Base-by-base conservation (phyloP, 2,888 invertebrate genomes). In the Agrotis exclamationis region DNA sequence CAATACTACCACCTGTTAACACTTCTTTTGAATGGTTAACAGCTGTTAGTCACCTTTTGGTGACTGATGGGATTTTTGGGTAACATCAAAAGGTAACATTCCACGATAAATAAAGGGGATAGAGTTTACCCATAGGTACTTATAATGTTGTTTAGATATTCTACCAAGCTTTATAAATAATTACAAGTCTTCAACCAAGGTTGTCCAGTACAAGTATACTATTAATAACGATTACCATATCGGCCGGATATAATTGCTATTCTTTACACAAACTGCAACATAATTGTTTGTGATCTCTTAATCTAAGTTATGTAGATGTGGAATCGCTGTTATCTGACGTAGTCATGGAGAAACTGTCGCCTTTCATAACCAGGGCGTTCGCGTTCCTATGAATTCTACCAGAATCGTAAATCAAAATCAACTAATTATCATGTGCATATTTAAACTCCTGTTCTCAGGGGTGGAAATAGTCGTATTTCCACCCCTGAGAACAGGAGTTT, bases 131-230 rank as follows among this genome's bases (percentile, higher is more conserved):
- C 45, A 7, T 39, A 18, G 14, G 4, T 9, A 39, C 39, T 39
- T 39, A 11, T 70, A 44, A 33, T 54, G 47, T 16, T 24, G 33
- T 51, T 57, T 53, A 59, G 58, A 54, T 63, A 73, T 59, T 20
- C 53, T 28, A 45, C 28, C 13, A 58, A 54, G 45, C 58, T 48
- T 28, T 59, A 79, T 63, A 79, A 72, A 80, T 74, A 74, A 67
- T 63, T 54, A 62, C 28, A 72, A 64, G 65, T 58, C 24, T 66
- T 60, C 45, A 56, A 22, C 80, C 80, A 77, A 77, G 80, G 76
- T 63, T 73, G 65, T 51, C 66, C 28, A 57, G 77, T 76, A 75
- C 75, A 51, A 62, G 63, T 63, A 47, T 44, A 59, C 63, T 72
- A 76, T 69, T 54, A 58, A 62, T 70, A 80, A 63, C 73, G 44